Evolutionary conservation across 2,797 vertebrate genomes (phyloP).

Genomic region (Melanotaenia parkinsoni): DNA sequence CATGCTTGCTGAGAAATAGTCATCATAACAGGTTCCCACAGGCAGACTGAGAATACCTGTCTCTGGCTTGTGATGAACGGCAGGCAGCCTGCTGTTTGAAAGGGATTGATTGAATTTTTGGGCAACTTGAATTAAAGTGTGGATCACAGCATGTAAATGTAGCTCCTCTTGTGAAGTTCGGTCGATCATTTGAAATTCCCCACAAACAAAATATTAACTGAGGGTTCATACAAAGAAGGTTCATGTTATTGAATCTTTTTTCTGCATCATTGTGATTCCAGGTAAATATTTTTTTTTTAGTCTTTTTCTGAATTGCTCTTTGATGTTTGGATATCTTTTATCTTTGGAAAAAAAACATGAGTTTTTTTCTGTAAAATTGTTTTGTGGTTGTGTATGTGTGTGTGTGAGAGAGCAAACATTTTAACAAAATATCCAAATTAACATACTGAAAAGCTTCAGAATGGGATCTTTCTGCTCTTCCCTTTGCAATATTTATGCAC

Average conservation of each 20-base stretch:
- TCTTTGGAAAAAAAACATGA: conserved; percentile 4
- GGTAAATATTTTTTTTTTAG: conserved; percentile 1
- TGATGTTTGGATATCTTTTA: conserved; percentile 25
- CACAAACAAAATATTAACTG: conserved; percentile 20
- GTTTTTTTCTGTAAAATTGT: conserved; percentile 9
- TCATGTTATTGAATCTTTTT: conserved; percentile 19
- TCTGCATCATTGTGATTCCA: conserved; percentile 16
- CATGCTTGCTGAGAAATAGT: conserved; percentile 37
- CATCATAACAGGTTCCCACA: conserved; percentile 55
- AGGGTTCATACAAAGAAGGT: conserved; percentile 15
- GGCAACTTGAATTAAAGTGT: conserved; percentile 50
- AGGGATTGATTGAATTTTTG: conserved; percentile 46
- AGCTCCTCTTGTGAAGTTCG: conserved; percentile 33
- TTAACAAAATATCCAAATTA: conserved; percentile 15
- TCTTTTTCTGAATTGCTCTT: conserved; percentile 13
- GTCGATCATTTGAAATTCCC: conserved; percentile 21
- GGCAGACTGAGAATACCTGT: conserved; percentile 40
- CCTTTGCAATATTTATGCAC: conserved; percentile 11
- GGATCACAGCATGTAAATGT: conserved; percentile 44
- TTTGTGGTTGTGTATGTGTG: not conserved
- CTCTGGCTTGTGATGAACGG: conserved; percentile 26
- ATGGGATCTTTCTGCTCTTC: conserved; percentile 22
- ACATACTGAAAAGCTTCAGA: conserved; percentile 14
- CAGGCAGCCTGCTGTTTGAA: conserved; percentile 46
- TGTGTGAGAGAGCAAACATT: too few species aligned